Percentiles rank a stretch among this genome's conserved stretches.
Evolutionary conservation across 2,797 vertebrate species (phyloP).

Genomic region (Oreochromis grahami): DNA sequence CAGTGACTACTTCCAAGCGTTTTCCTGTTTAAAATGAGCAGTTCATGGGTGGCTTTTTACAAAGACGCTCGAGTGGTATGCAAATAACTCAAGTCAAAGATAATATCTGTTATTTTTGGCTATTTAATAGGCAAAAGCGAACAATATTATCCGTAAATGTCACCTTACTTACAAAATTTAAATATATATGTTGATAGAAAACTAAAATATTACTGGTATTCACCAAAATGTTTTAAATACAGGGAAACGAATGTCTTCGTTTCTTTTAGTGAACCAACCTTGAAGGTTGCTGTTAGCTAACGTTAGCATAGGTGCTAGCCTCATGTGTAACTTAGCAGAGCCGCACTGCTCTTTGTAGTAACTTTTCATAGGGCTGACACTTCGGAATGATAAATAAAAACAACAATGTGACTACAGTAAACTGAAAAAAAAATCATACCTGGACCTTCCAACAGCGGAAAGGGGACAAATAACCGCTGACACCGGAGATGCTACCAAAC

Average conservation of each 20-base stretch:
- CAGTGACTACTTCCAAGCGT: background rate
- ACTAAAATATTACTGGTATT: background rate
- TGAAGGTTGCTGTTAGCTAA: conserved; percentile 16
- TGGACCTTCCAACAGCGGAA: background rate
- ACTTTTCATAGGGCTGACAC: accelerated
- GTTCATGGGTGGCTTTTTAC: background rate
- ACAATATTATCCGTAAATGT: background rate
- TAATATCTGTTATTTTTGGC: background rate
- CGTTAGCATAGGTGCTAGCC: conserved; percentile 14
- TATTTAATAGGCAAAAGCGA: background rate
- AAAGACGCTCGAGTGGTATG: background rate
- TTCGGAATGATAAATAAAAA: background rate
- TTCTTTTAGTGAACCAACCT: conserved; percentile 37
- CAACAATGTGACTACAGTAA: accelerated
- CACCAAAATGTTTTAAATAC: background rate
- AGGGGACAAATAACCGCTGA: background rate
- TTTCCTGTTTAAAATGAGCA: background rate
- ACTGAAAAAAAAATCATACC: background rate
- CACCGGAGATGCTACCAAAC: background rate
- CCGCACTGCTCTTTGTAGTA: background rate
- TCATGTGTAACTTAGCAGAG: background rate
- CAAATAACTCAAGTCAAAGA: background rate
- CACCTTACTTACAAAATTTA: background rate
- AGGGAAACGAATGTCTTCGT: background rate
- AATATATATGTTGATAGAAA: background rate